Evolutionary conservation across 1,140 invertebrate genomes (phyloP).

Genomic region (Druon quercuslanigerum): DNA sequence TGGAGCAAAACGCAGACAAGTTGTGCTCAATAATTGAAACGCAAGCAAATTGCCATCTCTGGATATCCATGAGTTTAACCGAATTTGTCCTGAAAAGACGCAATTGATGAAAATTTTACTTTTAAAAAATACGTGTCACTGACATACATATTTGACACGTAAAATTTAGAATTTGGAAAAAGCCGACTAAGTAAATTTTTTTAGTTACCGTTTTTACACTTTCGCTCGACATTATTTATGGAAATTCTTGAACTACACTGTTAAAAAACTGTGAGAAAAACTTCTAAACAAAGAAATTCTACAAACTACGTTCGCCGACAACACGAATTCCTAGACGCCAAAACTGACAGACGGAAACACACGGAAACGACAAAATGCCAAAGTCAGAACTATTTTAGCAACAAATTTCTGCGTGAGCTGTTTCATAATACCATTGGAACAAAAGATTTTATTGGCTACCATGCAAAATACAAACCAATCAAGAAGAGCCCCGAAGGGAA

Average conservation of each 20-base stretch:
- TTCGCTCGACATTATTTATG: slow-evolving; percentile 69
- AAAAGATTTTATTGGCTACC: slow-evolving; percentile 78
- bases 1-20: too few relatives aligned
- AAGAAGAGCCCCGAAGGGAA: slow-evolving; percentile 85
- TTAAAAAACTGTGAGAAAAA: slow-evolving; percentile 20
- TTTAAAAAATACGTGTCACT: slow-evolving; percentile 34
- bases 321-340: slow-evolving; percentile 1
- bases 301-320: slow-evolving; percentile 15
- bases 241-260: slow-evolving; percentile 22
- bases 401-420: neutral
- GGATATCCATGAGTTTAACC: too few relatives aligned
- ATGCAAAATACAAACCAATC: slow-evolving; percentile 88
- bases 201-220: slow-evolving; percentile 70
- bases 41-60: too few relatives aligned
- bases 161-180: neutral
- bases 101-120: too few relatives aligned
- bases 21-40: too few relatives aligned
- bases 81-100: too few relatives aligned
- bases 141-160: neutral
- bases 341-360: slow-evolving; percentile 18
- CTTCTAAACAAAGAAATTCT: slow-evolving; percentile 34
- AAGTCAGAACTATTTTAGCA: neutral
- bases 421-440: neutral
- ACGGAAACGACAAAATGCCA: slow-evolving; percentile 6
- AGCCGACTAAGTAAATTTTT: neutral